Base-by-base conservation (phyloP, 1,140 invertebrate species). In the Bathynomus jamesi region DNA sequence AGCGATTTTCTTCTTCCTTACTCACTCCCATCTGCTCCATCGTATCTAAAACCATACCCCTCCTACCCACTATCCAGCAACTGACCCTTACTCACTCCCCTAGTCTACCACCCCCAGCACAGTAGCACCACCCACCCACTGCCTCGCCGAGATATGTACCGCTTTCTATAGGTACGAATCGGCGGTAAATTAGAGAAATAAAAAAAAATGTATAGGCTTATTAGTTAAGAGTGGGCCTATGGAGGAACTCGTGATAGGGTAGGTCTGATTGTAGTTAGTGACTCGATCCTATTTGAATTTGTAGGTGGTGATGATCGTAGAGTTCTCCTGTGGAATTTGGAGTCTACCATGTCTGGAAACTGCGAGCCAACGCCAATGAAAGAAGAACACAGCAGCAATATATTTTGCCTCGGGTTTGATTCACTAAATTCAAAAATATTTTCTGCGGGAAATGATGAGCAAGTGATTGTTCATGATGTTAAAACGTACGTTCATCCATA, bases 391-490 rank as follows among this genome's bases (percentile, higher is more conserved):
- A 86, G 87, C 70, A 95, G 93, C 79, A 97, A 97, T 82, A 95
- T 98, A 74, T 97, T 97, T 82, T 94, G 93, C 80, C 84, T 97
- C 10, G 91, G 89, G 28, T 93, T 95, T 78, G 91, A 94, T 78
- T 88, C 84, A 74, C 85, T 86, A 53, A 93, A 92, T 80, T 85
- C 86, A 28, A 90, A 89, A 81, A 87, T 96, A 77, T 94, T 93
- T 81, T 97, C 95, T 31, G 95, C 92, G 70, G 94, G 94, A 65
- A 96, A 96, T 84, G 95, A 97, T 85, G 92, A 95, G 81, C 89
- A 93, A 84, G 93, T 96, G 60, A 90, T 93, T 70, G 87, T 92
- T n/a, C 93, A 95, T 81, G 91, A 94, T 83, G 82, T 89, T 66
- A 78, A 81, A 80, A 92, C 89, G 90, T 93, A 86, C 87, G 85